These are phyloP conservation scores for Oligia strigilis DNA, from an alignment of 2,888 invertebrate genomes.

Conservation along the genomic window DNA sequence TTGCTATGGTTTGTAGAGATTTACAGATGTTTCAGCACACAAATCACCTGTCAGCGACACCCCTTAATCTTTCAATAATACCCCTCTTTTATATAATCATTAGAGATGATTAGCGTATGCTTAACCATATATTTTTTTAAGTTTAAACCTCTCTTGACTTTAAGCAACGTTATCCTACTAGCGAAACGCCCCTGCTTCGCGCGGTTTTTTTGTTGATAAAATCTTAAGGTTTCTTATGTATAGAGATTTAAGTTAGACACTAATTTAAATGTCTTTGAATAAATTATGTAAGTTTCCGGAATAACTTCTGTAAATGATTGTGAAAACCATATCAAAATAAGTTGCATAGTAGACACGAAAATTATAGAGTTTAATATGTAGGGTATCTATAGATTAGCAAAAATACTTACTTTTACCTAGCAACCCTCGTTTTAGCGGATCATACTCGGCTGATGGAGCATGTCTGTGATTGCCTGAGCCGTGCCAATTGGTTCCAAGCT, in stretches of 20 bases:
- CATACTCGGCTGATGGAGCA: constrained; percentile 11
- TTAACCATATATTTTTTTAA: background rate
- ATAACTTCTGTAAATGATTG: background rate
- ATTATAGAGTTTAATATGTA: background rate
- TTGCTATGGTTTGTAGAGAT: background rate
- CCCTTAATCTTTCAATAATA: background rate
- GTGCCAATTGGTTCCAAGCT: constrained; percentile 49
- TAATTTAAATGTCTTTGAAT: background rate
- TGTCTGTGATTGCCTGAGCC: constrained; percentile 2
- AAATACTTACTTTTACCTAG: background rate
- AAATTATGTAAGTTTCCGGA: background rate
- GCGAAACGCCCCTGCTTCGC: background rate
- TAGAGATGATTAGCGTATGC: background rate
- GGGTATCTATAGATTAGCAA: background rate
- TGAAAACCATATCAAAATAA: background rate
- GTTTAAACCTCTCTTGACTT: background rate
- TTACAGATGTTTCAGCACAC: background rate
- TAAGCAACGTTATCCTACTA: no score
- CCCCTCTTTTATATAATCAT: background rate
- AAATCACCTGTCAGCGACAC: background rate
- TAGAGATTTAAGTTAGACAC: background rate
- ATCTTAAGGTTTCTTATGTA: background rate
- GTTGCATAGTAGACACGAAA: background rate
- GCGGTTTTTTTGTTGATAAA: background rate
- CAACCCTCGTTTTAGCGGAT: constrained; percentile 4